Percentiles rank a stretch among this genome's conserved stretches.
Evolutionary conservation across 2,797 vertebrate species (phyloP).

Genomic region (Pteropus rufus): DNA sequence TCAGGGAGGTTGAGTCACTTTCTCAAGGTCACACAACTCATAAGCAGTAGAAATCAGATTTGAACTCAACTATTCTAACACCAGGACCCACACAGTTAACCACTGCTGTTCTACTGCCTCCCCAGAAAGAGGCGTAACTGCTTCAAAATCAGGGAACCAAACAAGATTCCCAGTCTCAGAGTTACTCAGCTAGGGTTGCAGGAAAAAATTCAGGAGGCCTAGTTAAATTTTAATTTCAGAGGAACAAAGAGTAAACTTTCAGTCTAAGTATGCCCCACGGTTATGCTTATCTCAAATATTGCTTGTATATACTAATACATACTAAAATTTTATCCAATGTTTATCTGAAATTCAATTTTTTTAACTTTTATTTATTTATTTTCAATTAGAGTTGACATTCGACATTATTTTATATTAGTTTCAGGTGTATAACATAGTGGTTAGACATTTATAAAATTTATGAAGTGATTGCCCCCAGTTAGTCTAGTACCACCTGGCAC

Average conservation of each 20-base stretch:
- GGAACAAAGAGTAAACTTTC: background rate
- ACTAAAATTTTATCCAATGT: background rate
- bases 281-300: background rate
- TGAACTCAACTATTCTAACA: constrained; percentile 13
- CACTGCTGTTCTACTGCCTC: background rate
- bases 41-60: background rate
- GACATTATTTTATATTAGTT: no score
- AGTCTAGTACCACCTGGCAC: no score
- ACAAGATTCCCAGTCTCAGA: background rate
- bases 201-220: background rate
- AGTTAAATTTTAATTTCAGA: background rate
- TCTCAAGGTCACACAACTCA: constrained; percentile 26
- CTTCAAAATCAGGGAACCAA: background rate
- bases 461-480: no score
- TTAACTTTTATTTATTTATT: no score
- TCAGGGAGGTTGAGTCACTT: constrained; percentile 19
- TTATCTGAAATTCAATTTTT: background rate
- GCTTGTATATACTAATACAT: background rate
- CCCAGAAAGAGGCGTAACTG: background rate
- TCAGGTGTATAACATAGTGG: no score
- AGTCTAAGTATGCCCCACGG: background rate
- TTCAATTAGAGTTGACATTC: no score
- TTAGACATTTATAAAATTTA: no score
- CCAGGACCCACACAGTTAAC: background rate
- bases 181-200: background rate